Base-by-base conservation (phyloP, 2,113 vertebrate genomes). In the Bubo scandiacus region DNA sequence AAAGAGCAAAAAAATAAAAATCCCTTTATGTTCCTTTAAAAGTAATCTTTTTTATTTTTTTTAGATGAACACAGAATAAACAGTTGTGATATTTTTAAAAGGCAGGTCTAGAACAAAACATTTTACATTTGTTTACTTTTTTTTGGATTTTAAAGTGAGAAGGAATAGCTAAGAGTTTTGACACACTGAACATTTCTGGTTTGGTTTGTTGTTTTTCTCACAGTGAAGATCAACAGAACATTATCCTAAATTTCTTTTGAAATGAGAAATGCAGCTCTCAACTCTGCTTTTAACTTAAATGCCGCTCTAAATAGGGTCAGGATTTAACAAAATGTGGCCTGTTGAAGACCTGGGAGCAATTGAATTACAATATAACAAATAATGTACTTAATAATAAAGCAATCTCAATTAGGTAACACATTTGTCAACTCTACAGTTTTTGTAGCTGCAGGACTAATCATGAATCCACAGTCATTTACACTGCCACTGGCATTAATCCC, bases 71-170 rank as follows among this genome's bases (percentile, higher is more conserved):
- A 26, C 23, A 43, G 7, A 45, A 54, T 23, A 70, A 87, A 52
- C 2, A 32, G 2, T 15, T 42, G 7, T 10, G 9, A 38, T 61
- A 23, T 57, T 82, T 86, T 15, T 75, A 26, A 82, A 67, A 79
- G 3, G 0, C 8, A 55, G 2, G 1, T 16, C 4, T 42, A 85
- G 43, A 70, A 17, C 4, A 49, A 81, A 66, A 70, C 10, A 40
- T 29, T 68, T 52, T 23, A 0, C 1, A 2, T 68, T 29, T 25
- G 10, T 2, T 15, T n/a, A 12, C 20, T 15, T 26, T 0, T 26
- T 32, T 43, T 49, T 54, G 23, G 40, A 10, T 45, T 45, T 45
- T 45, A 20, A 27, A 45, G 4, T 67, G 4, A 42, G 26, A 65
- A 4, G 14, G 1, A 74, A 45, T 40, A 82, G 4, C 2, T 51